Percentiles rank a stretch among this genome's conserved stretches.
Conservation (phyloP, 2,113 vertebrate species). For the Ptychochromis oligacanthus region DNA sequence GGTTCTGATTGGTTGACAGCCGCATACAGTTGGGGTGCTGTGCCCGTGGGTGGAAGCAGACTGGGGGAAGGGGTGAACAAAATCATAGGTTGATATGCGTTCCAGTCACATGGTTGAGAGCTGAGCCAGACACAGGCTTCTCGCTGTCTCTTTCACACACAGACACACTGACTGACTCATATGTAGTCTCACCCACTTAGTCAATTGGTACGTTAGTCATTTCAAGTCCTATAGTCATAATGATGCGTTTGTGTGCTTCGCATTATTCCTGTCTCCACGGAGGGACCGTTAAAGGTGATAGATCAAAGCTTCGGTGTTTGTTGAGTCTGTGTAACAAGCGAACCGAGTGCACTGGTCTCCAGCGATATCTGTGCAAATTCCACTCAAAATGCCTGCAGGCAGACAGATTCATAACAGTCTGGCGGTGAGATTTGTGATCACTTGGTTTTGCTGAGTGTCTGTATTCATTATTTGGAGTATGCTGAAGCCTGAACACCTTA, state of each 20-base stretch:
- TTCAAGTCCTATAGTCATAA: conserved; percentile 70
- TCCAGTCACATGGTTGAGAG: conserved; percentile 68
- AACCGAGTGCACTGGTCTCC: conserved; percentile 40
- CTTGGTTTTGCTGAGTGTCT: conserved; percentile 31
- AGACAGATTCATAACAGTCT: conserved; percentile 21
- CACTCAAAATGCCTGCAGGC: conserved; percentile 47
- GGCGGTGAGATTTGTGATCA: conserved; percentile 28
- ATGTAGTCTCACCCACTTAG: conserved; percentile 74
- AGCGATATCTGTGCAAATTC: conserved; percentile 67
- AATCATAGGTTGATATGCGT: conserved; percentile 72
- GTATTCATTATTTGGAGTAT: conserved; percentile 32
- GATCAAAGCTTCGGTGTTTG: conserved; percentile 47
- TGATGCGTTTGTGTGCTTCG: conserved; percentile 42
- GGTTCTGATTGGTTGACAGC: conserved; percentile 70
- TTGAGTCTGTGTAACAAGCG: conserved; percentile 42
- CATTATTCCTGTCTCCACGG: conserved; percentile 22
- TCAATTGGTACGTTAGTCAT: conserved; percentile 69
- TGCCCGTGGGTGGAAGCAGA: conserved; percentile 39
- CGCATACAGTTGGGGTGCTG: conserved; percentile 65
- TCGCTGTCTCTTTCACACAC: conserved; percentile 46
- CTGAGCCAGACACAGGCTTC: conserved; percentile 62
- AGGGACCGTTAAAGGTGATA: conserved; percentile 39
- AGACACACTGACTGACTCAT: conserved; percentile 75
- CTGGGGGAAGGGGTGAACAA: conserved; percentile 53
- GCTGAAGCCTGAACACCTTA: conserved; percentile 21